phyloP scores from a whole-genome alignment of 2,797 vertebrate genomes.

The Sebastes diaconus region DNA sequence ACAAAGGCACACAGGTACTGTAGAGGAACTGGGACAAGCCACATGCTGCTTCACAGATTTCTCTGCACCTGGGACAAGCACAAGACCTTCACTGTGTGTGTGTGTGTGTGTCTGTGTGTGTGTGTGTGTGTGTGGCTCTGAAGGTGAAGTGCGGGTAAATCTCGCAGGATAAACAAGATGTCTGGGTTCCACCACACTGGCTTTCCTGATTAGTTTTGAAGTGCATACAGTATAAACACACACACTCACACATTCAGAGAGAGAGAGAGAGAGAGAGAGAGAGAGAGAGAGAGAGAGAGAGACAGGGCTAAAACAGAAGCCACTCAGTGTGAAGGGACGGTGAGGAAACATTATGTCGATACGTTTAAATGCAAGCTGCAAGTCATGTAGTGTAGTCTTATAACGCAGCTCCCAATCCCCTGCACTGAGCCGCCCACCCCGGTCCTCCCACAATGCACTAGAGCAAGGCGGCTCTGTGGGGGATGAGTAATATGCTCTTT shows the following conservation, averaged over 20 bases:
- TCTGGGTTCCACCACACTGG: conserved; percentile 65
- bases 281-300: not conserved
- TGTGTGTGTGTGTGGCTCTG: conserved; percentile 37
- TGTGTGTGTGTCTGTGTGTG: conserved; percentile 36
- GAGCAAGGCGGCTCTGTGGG: conserved; percentile 65
- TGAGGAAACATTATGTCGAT: conserved; percentile 40
- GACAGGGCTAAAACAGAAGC: conserved; percentile 18
- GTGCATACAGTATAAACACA: conserved; percentile 12
- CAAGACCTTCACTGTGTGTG: conserved; percentile 65
- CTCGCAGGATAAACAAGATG: conserved; percentile 64
- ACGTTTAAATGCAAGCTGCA: conserved; percentile 30
- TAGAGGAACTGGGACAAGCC: conserved; percentile 84
- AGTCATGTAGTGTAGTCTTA: conserved; percentile 43
- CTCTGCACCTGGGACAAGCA: conserved; percentile 78
- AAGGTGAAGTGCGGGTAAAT: conserved; percentile 70
- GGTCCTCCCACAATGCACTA: conserved; percentile 69
- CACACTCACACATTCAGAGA: not conserved
- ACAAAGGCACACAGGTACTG: conserved; percentile 71
- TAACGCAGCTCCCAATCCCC: conserved; percentile 45
- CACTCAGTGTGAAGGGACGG: conserved; percentile 24
- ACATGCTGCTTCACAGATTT: conserved; percentile 84
- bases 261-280: not conserved
- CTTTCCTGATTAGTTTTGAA: conserved; percentile 70
- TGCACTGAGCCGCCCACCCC: conserved; percentile 63
- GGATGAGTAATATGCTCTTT: conserved; percentile 69